These are phyloP conservation scores for Trachemys scripta DNA, from an alignment of 2,113 vertebrate genomes.

Conservation along the genomic window DNA sequence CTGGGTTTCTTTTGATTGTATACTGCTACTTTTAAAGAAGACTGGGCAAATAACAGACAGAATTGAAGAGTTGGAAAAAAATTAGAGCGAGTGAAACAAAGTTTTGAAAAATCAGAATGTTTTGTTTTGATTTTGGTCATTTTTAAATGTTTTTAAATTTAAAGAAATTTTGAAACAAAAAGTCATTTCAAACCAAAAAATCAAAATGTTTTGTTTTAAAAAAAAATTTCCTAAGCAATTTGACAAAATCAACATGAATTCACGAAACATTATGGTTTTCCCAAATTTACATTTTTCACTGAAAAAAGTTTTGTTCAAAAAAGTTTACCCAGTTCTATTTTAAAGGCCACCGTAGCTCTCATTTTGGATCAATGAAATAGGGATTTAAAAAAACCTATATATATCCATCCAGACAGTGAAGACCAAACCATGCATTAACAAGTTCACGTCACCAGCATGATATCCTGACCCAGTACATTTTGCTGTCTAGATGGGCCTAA, in stretches of 20 bases:
- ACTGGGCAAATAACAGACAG: background rate
- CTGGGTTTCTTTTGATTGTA: too few species aligned
- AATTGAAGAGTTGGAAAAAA: background rate
- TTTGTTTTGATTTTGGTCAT: background rate
- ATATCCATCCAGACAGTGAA: background rate
- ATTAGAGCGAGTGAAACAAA: background rate
- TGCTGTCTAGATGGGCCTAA: background rate
- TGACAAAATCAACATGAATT: too few species aligned
- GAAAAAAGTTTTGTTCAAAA: too few species aligned
- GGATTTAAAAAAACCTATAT: background rate
- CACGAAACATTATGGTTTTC: too few species aligned
- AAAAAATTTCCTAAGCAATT: background rate
- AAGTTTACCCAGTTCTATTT: too few species aligned
- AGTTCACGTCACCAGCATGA: background rate
- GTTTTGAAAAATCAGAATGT: background rate
- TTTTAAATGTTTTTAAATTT: too few species aligned
- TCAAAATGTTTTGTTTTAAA: background rate
- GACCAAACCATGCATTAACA: background rate
- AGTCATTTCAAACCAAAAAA: too few species aligned
- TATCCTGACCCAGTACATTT: background rate
- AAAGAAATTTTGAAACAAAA: too few species aligned
- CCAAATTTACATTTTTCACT: too few species aligned
- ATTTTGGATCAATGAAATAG: background rate
- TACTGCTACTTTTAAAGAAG: background rate
- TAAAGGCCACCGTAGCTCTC: too few species aligned